A percentile compares a stretch with the other conserved stretches of the same genome.
phyloP scores from a whole-genome alignment of 2,888 invertebrate genomes.

The Pelosia muscerda region DNA sequence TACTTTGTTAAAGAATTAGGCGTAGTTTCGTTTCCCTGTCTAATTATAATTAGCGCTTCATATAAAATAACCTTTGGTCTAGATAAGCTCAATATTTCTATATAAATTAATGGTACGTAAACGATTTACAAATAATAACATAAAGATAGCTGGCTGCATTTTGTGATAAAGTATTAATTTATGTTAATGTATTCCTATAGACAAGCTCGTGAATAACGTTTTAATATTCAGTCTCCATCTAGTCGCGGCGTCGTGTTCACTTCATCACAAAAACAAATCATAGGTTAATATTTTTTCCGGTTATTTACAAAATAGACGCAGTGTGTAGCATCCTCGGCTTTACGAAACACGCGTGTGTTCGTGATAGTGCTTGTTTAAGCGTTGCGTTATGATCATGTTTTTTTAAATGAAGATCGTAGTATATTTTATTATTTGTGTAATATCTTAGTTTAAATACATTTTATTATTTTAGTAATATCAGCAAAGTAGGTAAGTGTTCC shows the following conservation, averaged over 20 bases:
- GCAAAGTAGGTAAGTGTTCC: conserved; percentile 31
- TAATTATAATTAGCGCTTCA: conserved; percentile 31
- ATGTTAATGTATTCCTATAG: conserved; percentile 66
- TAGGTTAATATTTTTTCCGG: conserved; percentile 28
- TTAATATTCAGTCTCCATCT: conserved; percentile 60
- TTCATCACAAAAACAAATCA: conserved; percentile 41
- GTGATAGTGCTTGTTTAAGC: conserved; percentile 70
- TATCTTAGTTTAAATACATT: conserved; percentile 18
- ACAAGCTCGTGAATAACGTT: conserved; percentile 47
- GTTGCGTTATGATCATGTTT: conserved; percentile 63
- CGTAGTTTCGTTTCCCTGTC: neutral
- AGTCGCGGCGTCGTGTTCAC: conserved; percentile 58
- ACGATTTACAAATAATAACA: conserved; percentile 57
- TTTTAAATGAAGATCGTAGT: conserved; percentile 47
- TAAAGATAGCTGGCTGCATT: conserved; percentile 41
- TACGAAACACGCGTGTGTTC: conserved; percentile 57
- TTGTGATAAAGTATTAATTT: conserved; percentile 64
- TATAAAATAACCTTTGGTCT: conserved; percentile 45
- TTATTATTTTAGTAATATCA: conserved; percentile 17
- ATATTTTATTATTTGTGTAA: conserved; percentile 30
- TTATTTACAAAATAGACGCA: conserved; percentile 27
- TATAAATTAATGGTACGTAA: conserved; percentile 42
- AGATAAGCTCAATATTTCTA: conserved; percentile 43
- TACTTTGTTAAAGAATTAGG: neutral
- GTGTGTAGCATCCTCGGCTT: conserved; percentile 50